Base-by-base conservation (phyloP, 2,113 vertebrate species). In the Numenius arquata region DNA sequence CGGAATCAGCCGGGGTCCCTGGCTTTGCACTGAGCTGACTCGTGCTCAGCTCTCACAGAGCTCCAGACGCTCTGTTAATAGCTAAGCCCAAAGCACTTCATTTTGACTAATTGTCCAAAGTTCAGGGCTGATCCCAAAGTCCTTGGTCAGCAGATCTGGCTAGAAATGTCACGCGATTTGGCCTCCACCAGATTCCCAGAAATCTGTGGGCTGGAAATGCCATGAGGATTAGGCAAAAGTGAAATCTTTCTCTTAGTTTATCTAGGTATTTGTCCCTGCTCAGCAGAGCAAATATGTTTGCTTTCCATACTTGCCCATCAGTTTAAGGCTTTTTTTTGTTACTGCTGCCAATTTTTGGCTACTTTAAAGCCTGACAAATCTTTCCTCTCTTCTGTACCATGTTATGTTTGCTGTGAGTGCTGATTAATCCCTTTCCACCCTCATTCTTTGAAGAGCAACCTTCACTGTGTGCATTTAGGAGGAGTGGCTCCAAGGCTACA, bases 181-280 rank as follows among this genome's bases (percentile, higher is more conserved):
- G 88, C 79, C 66, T 93, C 76, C 58, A 92, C 66, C 67, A 93
- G 77, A 91, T 92, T 95, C 95, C 84, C 90, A 89, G 90, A 91
- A 97, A 87, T 91, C 81, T 84, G 66, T 95, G 92, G 84, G 89
- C 77, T 96, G 86, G 83, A 96, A 96, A 97, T 89, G 63, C 80
- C 84, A 89, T 4, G 32, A 95, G 77, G 89, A 95, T 95, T 95
- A 97, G 66, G 53, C 77, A 95, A 82, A 96, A 95, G 41, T 62
- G 23, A 95, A 92, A 85, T 91, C 90, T 79, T 95, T 95, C 75
- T 81, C 41, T 89, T 79, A 70, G 58, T 95, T 92, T 92, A 61
- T 71, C 83, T 76, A 89, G 70, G 87, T 81, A 73, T 92, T 95
- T 95, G 89, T 95, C 86, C 48, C 90, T 95, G 92, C 84, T 94